A percentile compares a stretch with the other conserved stretches of the same genome.
Evolutionary conservation across 2,797 vertebrate species (phyloP).

Genomic region (Artibeus lituratus): DNA sequence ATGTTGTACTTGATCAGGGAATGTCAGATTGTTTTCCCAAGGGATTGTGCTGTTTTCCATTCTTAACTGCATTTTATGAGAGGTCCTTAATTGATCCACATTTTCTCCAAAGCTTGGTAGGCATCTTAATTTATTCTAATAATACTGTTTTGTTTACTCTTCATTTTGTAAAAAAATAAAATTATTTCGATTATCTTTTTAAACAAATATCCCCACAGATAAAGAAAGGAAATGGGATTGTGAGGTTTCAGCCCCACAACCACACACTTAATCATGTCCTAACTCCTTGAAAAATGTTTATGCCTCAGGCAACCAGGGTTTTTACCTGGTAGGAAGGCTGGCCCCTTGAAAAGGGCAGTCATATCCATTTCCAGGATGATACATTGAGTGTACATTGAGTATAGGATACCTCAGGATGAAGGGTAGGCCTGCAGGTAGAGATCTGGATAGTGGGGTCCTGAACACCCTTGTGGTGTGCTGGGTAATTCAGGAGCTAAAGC

Average conservation of each 20-base stretch:
- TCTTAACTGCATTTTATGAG: background rate
- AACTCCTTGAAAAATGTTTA: background rate
- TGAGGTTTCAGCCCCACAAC: background rate
- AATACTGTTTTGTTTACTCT: background rate
- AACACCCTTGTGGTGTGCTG: background rate
- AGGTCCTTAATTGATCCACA: conserved; percentile 13
- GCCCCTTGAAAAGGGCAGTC: background rate
- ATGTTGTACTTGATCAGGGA: background rate
- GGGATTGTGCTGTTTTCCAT: background rate
- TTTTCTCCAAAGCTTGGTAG: background rate
- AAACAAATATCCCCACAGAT: background rate
- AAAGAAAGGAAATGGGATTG: background rate
- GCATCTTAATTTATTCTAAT: background rate
- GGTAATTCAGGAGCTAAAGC: background rate
- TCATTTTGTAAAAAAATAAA: background rate
- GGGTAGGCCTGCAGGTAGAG: background rate
- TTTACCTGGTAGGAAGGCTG: background rate
- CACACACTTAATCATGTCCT: background rate
- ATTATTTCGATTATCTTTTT: conserved; percentile 5
- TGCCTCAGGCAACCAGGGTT: background rate
- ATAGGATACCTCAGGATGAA: background rate
- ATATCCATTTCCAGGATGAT: background rate
- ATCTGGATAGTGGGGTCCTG: background rate
- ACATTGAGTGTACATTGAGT: background rate
- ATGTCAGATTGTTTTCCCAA: background rate